A percentile compares a stretch with the other conserved stretches of the same genome.
Evolutionary conservation across 2,888 invertebrate genomes (phyloP).

Genomic region (Melangyna quadrimaculata): DNA sequence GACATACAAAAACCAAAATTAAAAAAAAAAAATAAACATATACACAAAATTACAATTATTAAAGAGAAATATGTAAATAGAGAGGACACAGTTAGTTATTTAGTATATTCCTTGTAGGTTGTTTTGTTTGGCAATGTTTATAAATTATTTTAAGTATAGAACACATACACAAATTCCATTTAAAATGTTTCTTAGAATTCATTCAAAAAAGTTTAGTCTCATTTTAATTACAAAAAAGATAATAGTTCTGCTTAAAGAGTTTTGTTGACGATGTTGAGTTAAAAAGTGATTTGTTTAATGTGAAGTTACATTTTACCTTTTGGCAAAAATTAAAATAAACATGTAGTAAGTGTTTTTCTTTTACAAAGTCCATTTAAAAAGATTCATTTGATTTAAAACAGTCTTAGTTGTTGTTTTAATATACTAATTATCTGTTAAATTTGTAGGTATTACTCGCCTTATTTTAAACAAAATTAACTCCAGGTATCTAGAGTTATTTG

Average conservation of each 20-base stretch:
- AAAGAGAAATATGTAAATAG: not conserved
- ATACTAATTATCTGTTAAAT: too few relatives aligned
- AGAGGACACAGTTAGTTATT: not conserved
- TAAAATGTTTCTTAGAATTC: not conserved
- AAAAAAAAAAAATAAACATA: constrained; percentile 18
- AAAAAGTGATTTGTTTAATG: not conserved
- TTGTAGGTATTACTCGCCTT: too few relatives aligned
- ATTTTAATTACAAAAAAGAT: not conserved
- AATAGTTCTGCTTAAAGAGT: not conserved
- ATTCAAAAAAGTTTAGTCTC: not conserved
- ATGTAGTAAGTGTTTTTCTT: not conserved
- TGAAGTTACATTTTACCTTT: not conserved
- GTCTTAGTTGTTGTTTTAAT: too few relatives aligned
- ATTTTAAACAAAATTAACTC: too few relatives aligned
- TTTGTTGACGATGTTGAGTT: not conserved
- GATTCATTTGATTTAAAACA: not conserved
- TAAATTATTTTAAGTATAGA: not conserved
- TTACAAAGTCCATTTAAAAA: not conserved
- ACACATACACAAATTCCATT: constrained; percentile 28
- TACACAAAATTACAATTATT: constrained; percentile 8
- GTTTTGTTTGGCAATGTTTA: not conserved
- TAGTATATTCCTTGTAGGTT: not conserved
- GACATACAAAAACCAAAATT: constrained; percentile 39
- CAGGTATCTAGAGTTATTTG: too few relatives aligned
- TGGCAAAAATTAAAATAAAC: not conserved